Evolutionary conservation across 2,797 vertebrate genomes (phyloP), one percentile per base, ranked within the genome.

Genomic region (Helostoma temminkii): DNA sequence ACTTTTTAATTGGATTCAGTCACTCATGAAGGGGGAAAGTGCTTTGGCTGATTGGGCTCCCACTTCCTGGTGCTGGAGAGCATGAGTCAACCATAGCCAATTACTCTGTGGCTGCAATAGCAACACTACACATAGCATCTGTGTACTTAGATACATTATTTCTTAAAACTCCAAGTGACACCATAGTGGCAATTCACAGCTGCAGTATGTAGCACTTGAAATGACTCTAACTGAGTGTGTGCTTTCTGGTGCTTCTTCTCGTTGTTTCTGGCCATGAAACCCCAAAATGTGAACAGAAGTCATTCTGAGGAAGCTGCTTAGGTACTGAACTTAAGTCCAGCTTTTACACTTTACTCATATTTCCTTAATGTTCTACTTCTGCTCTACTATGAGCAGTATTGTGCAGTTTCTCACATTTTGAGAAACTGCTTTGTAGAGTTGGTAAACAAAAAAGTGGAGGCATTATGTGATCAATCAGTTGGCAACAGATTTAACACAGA

Each of bases 1-100:
- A 47, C 30, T 42, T 80, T 88, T 67, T 86, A 83, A 89, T 88
- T 89, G 70, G 80, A 86, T 65, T 72, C 65, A 80, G 70, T 83
- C 68, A 66, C 69, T 81, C 78, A 83, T 81, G 75, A 76, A 84
- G 54, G 39, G 68, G 56, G 28, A 55, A 80, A 81, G 71, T 74
- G 60, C 69, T 58, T 74, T 14, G 30, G 58, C 71, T 80, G 56
- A 89, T 66, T 66, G 65, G 68, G 22, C 47, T 71, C 66, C 76
- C 26, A 26, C 50, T 43, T 74, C 63, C 71, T 79, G 65, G 66
- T 74, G 64, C 53, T 75, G 48, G 78, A 79, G 30, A 78, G 66
- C 73, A 70, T 48, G 57, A 81, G 69, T 87, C 80, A 87, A 68
- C 80, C 73, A 26, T 45, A 69, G 71, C 80, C 82, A 88, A 89